Evolutionary conservation across 2,797 vertebrate genomes (phyloP).

Genomic region (Propithecus deckenii): DNA sequence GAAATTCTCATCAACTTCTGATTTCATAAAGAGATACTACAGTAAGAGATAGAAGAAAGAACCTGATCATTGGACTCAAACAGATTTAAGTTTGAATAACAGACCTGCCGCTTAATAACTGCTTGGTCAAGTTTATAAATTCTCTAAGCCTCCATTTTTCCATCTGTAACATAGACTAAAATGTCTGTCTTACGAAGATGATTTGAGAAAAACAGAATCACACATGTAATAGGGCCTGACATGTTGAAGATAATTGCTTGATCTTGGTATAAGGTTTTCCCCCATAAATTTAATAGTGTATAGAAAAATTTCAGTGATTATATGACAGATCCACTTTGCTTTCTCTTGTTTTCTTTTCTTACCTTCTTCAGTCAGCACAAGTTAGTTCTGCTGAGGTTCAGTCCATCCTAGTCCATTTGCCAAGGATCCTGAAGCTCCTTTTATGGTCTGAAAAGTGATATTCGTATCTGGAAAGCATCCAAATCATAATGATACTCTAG

Average conservation of each 20-base stretch:
- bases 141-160: not conserved
- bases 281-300: not conserved
- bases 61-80: not conserved
- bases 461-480: slow-evolving; percentile 47
- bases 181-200: not conserved
- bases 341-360: not conserved
- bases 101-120: not conserved
- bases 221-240: too few species aligned
- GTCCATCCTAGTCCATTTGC: slow-evolving; percentile 30
- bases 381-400: slow-evolving; percentile 1
- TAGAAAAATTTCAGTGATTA: not conserved
- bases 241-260: not conserved
- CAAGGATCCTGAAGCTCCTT: slow-evolving; percentile 43
- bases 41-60: not conserved
- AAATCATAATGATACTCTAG: slow-evolving; percentile 14
- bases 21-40: not conserved
- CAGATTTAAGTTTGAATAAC: not conserved
- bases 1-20: not conserved
- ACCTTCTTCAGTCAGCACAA: not conserved
- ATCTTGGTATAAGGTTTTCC: not conserved
- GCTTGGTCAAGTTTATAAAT: not conserved
- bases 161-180: not conserved
- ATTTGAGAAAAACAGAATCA: not conserved
- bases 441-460: slow-evolving; percentile 71
- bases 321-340: not conserved